Evolutionary conservation across 2,888 invertebrate genomes (phyloP).

Genomic region (Diadegma fenestrale): DNA sequence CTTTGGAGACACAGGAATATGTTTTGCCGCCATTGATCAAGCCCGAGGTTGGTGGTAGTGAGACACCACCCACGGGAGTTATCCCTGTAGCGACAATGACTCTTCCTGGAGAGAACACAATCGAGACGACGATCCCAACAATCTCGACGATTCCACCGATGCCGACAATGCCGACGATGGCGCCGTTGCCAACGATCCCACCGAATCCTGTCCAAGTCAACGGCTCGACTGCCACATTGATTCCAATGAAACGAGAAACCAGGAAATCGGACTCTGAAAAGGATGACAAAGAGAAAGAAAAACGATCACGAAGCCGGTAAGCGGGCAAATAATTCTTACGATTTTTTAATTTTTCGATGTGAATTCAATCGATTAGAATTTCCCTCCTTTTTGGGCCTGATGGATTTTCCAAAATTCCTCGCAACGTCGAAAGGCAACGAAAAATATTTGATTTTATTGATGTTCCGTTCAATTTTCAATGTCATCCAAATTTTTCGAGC

Average conservation of each 20-base stretch:
- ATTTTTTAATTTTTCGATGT: not conserved
- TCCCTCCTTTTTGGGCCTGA: too few species aligned
- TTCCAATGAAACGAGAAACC: slow-evolving; percentile 78
- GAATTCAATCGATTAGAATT: too few species aligned
- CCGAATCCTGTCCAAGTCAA: slow-evolving; percentile 49
- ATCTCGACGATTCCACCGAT: slow-evolving; percentile 31
- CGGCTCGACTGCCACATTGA: slow-evolving; percentile 54
- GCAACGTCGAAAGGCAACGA: too few species aligned
- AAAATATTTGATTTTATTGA: too few species aligned
- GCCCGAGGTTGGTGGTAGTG: slow-evolving; percentile 77
- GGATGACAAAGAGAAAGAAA: slow-evolving; percentile 82
- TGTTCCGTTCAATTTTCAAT: too few species aligned
- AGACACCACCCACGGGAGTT: slow-evolving; percentile 85
- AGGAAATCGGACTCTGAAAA: slow-evolving; percentile 84
- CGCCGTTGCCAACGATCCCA: slow-evolving; percentile 68
- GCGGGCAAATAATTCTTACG: slow-evolving; percentile 29
- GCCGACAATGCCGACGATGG: slow-evolving; percentile 21
- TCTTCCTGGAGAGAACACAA: slow-evolving; percentile 61
- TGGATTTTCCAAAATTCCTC: not conserved
- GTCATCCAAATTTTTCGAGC: too few species aligned
- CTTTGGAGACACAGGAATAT: slow-evolving; percentile 89
- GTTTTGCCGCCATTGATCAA: slow-evolving; percentile 83
- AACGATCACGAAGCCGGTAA: slow-evolving; percentile 83
- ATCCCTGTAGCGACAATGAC: slow-evolving; percentile 85
- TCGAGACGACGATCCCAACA: slow-evolving; percentile 72